Evolutionary conservation across 2,113 vertebrate species (phyloP).

Genomic region (Pomatostomus ruficeps): DNA sequence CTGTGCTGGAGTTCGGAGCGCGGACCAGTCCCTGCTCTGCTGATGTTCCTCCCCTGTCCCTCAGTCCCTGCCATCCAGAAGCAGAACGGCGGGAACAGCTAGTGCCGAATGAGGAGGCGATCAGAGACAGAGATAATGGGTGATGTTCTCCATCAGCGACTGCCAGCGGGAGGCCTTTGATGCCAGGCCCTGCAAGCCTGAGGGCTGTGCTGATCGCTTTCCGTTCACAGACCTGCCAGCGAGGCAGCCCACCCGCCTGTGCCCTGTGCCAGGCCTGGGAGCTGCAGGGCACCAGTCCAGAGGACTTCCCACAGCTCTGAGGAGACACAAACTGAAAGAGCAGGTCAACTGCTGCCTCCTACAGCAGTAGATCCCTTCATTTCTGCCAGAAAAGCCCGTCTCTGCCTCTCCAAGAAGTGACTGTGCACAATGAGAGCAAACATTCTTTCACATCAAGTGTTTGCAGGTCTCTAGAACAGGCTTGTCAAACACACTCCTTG

Average conservation of each 20-base stretch:
- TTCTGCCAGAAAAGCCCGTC: neutral
- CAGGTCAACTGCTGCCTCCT: neutral
- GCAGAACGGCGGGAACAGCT: neutral
- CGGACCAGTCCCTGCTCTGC: neutral
- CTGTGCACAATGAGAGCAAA: neutral
- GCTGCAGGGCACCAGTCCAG: accelerated
- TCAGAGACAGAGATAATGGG: neutral
- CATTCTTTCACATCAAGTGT: neutral
- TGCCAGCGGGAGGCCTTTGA: neutral
- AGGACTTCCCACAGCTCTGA: neutral
- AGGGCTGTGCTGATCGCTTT: neutral
- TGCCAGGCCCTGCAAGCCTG: neutral
- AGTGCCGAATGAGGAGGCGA: neutral
- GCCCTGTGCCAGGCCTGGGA: accelerated
- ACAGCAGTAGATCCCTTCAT: accelerated
- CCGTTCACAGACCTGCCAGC: neutral
- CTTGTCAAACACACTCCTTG: neutral
- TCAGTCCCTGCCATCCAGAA: neutral
- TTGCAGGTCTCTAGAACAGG: neutral
- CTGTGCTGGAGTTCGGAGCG: neutral
- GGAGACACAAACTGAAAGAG: neutral
- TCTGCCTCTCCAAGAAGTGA: neutral
- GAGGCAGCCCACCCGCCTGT: neutral
- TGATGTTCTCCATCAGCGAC: neutral
- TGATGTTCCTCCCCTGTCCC: neutral